A percentile compares a stretch with the other conserved stretches of the same genome.
Conservation (phyloP, 2,888 invertebrate genomes). For the Diarsia rubi region DNA sequence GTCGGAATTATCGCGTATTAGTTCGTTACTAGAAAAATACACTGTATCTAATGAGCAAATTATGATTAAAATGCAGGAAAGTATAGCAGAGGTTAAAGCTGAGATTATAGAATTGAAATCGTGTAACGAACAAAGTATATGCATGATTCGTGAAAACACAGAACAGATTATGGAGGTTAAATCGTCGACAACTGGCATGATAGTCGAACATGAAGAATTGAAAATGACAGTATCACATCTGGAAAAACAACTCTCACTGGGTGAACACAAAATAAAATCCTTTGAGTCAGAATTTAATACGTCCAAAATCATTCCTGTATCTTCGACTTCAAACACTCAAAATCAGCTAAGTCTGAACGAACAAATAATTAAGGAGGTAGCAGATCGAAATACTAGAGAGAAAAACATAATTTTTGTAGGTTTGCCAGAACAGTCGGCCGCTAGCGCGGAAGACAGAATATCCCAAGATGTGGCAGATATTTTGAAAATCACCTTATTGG, state of each 20-base stretch:
- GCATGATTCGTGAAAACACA: too few species aligned
- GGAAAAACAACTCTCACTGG: not conserved
- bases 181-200: not conserved
- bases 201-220: not conserved
- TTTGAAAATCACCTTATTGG: too few species aligned
- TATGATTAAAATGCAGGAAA: slow-evolving; percentile 22
- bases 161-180: too few species aligned
- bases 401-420: slow-evolving; percentile 14
- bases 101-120: too few species aligned
- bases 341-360: slow-evolving; percentile 1
- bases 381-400: not conserved
- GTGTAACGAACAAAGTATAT: too few species aligned
- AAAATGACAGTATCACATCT: slow-evolving; percentile 2
- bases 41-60: slow-evolving; percentile 16
- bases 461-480: too few species aligned
- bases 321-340: not conserved
- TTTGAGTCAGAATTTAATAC: not conserved
- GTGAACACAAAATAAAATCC: slow-evolving; percentile 1
- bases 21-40: slow-evolving; percentile 22
- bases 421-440: too few species aligned
- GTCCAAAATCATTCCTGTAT: too few species aligned
- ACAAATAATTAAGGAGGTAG: slow-evolving; percentile 8
- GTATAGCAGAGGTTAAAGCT: slow-evolving; percentile 1
- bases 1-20: not conserved
- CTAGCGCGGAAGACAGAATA: too few species aligned